Evolutionary conservation across 2,888 invertebrate species (phyloP).

Genomic region (Sarcophaga carnaria): DNA sequence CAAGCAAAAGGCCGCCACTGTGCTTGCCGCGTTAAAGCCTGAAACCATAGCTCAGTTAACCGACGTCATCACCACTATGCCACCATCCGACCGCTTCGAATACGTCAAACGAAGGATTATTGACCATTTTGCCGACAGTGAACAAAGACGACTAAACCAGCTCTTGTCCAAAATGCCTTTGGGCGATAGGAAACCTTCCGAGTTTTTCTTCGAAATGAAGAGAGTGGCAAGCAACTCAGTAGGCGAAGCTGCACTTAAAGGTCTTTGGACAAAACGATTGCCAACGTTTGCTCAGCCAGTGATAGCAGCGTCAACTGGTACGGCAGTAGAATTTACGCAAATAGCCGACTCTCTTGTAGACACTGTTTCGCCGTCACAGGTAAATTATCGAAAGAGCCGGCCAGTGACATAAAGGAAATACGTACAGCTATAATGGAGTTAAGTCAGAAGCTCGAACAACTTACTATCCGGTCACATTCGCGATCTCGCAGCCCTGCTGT

Average conservation of each 20-base stretch:
- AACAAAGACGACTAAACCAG: too few species aligned
- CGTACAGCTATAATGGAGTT: slow-evolving; percentile 17
- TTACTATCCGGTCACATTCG: slow-evolving; percentile 28
- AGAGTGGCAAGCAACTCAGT: too few species aligned
- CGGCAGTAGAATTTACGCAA: slow-evolving; percentile 21
- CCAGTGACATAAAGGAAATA: slow-evolving; percentile 33
- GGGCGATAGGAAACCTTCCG: too few species aligned
- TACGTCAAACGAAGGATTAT: too few species aligned
- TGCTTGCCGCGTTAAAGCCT: too few species aligned
- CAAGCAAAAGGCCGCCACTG: too few species aligned
- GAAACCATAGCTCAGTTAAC: too few species aligned
- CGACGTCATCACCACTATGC: too few species aligned
- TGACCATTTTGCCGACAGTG: too few species aligned
- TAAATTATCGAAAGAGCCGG: neutral
- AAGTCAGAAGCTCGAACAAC: slow-evolving; percentile 4
- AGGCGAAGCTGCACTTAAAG: slow-evolving; percentile 12
- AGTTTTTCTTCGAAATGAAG: too few species aligned
- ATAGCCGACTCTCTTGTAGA: slow-evolving; percentile 21
- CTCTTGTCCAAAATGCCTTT: too few species aligned
- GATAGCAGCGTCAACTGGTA: slow-evolving; percentile 14
- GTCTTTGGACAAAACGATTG: neutral
- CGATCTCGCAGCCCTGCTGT: neutral
- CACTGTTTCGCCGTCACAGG: slow-evolving; percentile 5
- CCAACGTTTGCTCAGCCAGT: slow-evolving; percentile 19
- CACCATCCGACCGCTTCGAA: too few species aligned